These are phyloP conservation scores for Henricia sp. DNA, from an alignment of 53 echinoderm and acorn worm genomes.

Conservation along the genomic window DNA sequence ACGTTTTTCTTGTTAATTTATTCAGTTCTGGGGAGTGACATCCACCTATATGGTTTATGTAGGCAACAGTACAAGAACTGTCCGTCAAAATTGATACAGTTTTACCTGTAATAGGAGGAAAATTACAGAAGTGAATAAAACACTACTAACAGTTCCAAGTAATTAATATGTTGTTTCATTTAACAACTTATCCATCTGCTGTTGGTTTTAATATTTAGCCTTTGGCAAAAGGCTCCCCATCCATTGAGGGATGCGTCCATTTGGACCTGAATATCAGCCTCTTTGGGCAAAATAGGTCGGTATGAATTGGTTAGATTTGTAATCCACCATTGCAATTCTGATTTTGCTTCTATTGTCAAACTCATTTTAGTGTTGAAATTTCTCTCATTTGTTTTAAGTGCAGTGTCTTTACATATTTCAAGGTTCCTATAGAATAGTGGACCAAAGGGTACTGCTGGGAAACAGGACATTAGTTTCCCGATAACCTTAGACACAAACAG, in stretches of 20 bases:
- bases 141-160: constrained; percentile 16
- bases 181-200: not conserved
- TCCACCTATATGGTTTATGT: constrained; percentile 6
- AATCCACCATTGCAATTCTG: constrained; percentile 45
- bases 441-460: constrained; percentile 22
- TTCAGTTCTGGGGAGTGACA: not conserved
- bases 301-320: not conserved
- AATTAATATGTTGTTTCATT: constrained; percentile 3
- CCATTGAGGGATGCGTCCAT: constrained; percentile 22
- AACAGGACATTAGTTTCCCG: constrained; percentile 19
- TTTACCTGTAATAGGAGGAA: not conserved
- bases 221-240: constrained; percentile 15
- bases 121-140: not conserved
- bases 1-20: not conserved
- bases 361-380: constrained; percentile 30
- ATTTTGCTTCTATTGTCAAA: not conserved
- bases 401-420: constrained; percentile 21
- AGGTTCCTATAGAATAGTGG: constrained; percentile 29
- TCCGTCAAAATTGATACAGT: constrained; percentile 14
- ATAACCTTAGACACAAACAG: constrained; percentile 12
- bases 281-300: not conserved
- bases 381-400: constrained; percentile 13
- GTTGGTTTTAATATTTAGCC: not conserved
- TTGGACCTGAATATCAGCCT: not conserved
- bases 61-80: constrained; percentile 5